Evolutionary conservation across 2,888 invertebrate species (phyloP), one percentile per base, ranked within the genome.

Genomic region (Agriotes lineatus): DNA sequence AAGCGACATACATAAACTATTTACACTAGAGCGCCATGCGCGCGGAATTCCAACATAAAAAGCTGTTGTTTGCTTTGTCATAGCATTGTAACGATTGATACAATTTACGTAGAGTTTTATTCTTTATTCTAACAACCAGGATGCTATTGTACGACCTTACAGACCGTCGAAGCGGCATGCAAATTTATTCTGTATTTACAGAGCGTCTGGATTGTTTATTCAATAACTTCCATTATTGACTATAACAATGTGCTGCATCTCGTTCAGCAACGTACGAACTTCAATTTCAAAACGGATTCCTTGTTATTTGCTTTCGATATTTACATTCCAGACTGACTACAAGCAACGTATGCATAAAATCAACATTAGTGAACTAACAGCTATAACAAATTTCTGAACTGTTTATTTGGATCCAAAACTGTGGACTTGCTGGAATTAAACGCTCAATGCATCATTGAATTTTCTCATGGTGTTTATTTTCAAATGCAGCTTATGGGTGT

Each of bases 151-250:
- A 35, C 10, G 10, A 45, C 22, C 33, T 45, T 16, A 33, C 16
- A 33, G 25, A 52, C 7, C 2, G 33, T 18, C 10, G 33, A 33
- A 52, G 1, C n/a, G 33, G 5, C 16, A 35, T 59, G 25, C 35
- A 59, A 59, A 19, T 59, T 59, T 61, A 18, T 35, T 18, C 18
- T 52, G 14, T 61, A 39, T 61, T 52, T 61, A 30, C 35, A 25
- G 42, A 58, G 18, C 22, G 33, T 52, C 52, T 10, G n/a, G 39
- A 37, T 25, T 50, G 52, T 61, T 61, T 61, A 61, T 52, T 61
- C 52, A 61, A 61, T 61, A 61, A 61, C 52, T 61, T 50, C 50
- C 37, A 52, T 61, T 61, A 61, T 61, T 61, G 50, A 61, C 39
- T 16, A 33, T 39, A 52, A 52, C 59, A 45, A 35, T 33, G 45